Conservation (phyloP, 2,113 vertebrate species). For the Chlorodrepanis virens region DNA sequence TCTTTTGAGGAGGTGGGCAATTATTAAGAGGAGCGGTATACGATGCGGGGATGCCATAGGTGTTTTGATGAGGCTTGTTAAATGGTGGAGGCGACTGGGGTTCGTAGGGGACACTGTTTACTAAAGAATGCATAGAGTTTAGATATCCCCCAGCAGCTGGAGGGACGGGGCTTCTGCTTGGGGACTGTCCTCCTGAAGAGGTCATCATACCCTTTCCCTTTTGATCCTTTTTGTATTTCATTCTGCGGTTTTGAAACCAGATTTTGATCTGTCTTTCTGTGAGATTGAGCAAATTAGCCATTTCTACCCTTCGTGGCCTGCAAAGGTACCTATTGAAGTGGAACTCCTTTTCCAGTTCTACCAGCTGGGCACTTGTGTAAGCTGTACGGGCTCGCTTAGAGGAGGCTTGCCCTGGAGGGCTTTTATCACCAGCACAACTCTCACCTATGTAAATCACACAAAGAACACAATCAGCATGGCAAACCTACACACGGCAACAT, state of each 20-base stretch:
- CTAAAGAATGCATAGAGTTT: constrained; percentile 97
- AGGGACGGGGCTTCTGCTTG: constrained; percentile 88
- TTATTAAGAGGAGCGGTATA: constrained; percentile 87
- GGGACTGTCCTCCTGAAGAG: constrained; percentile 93
- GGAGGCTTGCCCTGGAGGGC: constrained; percentile 90
- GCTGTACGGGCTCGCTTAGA: constrained; percentile 97
- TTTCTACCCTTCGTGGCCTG: constrained; percentile 92
- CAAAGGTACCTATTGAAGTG: constrained; percentile 99
- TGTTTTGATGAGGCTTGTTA: constrained; percentile 90
- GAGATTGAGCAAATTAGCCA: constrained; percentile 97
- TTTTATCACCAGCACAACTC: constrained; percentile 95
- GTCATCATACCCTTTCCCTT: constrained; percentile 96
- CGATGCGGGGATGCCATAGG: constrained; percentile 88
- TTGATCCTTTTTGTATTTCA: constrained; percentile 99
- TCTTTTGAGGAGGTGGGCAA: constrained; percentile 91
- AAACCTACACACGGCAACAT: neutral
- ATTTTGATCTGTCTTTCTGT: constrained; percentile 99
- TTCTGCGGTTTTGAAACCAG: constrained; percentile 99
- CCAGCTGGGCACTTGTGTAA: constrained; percentile 98
- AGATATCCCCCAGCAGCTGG: constrained; percentile 86
- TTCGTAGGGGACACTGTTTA: constrained; percentile 93
- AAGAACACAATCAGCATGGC: constrained; percentile 66
- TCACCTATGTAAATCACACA: constrained; percentile 86
- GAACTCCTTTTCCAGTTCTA: constrained; percentile 99
- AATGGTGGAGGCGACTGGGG: constrained; percentile 92